Conservation (phyloP, 2,797 vertebrate species). For the Dendrocincla tyrannina region DNA sequence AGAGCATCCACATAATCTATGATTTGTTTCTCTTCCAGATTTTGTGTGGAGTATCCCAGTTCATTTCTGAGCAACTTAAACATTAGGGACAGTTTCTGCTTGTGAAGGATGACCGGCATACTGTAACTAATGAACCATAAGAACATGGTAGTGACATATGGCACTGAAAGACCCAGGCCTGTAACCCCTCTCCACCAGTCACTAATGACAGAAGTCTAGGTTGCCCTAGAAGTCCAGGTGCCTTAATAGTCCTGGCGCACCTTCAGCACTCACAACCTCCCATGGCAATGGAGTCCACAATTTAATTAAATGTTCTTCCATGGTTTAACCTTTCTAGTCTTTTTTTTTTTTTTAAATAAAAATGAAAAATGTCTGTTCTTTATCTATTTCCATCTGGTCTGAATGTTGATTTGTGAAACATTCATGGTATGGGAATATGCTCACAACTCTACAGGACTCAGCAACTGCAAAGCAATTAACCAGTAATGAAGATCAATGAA, state of each 20-base stretch:
- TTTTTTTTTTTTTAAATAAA: neutral
- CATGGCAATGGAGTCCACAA: neutral
- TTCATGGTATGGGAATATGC: neutral
- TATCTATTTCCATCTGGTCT: neutral
- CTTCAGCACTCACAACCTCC: neutral
- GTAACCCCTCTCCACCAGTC: neutral
- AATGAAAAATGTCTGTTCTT: neutral
- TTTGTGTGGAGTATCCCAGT: neutral
- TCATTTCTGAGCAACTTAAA: neutral
- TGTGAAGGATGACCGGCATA: neutral
- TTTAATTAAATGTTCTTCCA: neutral
- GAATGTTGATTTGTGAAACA: neutral
- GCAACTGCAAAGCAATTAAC: constrained; percentile 28
- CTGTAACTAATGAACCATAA: neutral
- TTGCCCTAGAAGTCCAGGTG: neutral
- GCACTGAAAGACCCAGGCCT: neutral
- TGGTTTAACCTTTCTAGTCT: neutral
- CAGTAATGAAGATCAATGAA: constrained; percentile 34
- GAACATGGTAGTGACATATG: neutral
- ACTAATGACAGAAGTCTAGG: neutral
- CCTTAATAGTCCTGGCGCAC: neutral
- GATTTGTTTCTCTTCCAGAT: neutral
- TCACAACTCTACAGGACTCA: neutral
- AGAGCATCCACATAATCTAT: neutral
- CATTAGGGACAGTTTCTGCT: neutral